Percentiles rank a stretch among this genome's conserved stretches.
phyloP scores from a whole-genome alignment of 2,888 invertebrate genomes.

The Hemaris fuciformis region DNA sequence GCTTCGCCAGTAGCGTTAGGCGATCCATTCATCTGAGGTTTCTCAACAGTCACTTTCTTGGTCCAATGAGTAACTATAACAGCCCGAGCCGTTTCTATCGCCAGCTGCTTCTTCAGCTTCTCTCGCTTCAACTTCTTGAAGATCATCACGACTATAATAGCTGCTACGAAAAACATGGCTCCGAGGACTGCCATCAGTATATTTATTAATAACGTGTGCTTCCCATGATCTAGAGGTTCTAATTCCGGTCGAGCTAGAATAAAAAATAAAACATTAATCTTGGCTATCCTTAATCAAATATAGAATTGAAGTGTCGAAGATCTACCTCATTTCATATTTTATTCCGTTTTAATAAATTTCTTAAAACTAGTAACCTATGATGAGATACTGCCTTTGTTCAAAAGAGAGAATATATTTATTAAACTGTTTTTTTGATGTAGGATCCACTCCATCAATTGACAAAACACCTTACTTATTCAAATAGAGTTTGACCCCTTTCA shows the following conservation, averaged over 20 bases:
- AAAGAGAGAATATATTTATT: no score
- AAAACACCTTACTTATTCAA: no score
- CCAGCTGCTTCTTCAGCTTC: constrained; percentile 89
- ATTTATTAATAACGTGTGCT: constrained; percentile 80
- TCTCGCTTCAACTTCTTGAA: constrained; percentile 88
- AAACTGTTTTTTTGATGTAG: no score
- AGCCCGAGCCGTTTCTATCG: constrained; percentile 89
- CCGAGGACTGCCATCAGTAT: constrained; percentile 82
- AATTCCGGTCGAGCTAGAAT: constrained; percentile 58
- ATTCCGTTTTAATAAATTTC: no score
- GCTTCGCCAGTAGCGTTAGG: constrained; percentile 83
- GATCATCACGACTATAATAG: constrained; percentile 84
- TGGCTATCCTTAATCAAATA: not conserved
- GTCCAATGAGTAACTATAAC: constrained; percentile 95
- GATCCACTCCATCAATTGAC: no score
- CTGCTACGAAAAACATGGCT: constrained; percentile 81
- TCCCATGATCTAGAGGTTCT: constrained; percentile 64
- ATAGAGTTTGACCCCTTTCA: no score
- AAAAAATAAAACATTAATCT: not conserved
- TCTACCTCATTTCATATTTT: no score
- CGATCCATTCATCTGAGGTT: constrained; percentile 84
- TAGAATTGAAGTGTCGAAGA: no score
- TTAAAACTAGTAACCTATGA: no score
- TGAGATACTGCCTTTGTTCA: no score
- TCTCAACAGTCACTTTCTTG: constrained; percentile 94